Evolutionary conservation across 2,797 vertebrate species (phyloP).

Genomic region (Decapterus maruadsi): DNA sequence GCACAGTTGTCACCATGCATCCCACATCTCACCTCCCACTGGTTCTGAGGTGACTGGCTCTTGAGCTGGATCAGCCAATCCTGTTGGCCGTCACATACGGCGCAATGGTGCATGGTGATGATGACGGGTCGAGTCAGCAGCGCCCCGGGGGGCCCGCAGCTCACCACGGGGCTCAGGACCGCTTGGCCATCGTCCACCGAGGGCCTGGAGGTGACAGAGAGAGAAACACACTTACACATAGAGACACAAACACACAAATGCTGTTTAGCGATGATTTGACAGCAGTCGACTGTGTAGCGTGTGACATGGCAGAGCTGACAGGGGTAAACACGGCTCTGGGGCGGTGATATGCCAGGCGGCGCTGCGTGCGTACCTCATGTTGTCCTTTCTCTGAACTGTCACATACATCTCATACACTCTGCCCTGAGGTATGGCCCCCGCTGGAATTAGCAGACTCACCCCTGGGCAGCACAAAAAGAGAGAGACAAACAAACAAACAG

Average conservation of each 20-base stretch:
- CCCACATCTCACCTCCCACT: slow-evolving; percentile 93
- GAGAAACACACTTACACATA: slow-evolving; percentile 18
- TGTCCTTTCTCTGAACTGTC: slow-evolving; percentile 98
- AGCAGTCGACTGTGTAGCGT: slow-evolving; percentile 32
- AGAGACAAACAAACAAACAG: slow-evolving; percentile 32
- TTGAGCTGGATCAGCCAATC: slow-evolving; percentile 99
- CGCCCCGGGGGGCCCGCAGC: slow-evolving; percentile 94
- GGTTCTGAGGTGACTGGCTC: slow-evolving; percentile 91
- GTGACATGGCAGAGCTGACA: slow-evolving; percentile 50
- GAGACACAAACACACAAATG: slow-evolving; percentile 14
- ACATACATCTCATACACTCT: slow-evolving; percentile 99
- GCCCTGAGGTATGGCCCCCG: slow-evolving; percentile 96
- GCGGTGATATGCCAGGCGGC: slow-evolving; percentile 30
- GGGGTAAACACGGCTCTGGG: slow-evolving; percentile 57
- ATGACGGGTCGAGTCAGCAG: slow-evolving; percentile 94
- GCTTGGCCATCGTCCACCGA: slow-evolving; percentile 93
- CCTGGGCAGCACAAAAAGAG: slow-evolving; percentile 82
- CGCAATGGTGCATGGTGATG: slow-evolving; percentile 97
- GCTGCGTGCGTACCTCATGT: slow-evolving; percentile 91
- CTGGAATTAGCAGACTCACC: slow-evolving; percentile 96
- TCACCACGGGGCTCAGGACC: slow-evolving; percentile 95
- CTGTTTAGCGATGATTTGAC: slow-evolving; percentile 55
- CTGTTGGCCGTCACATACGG: slow-evolving; percentile 90
- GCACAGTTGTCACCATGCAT: slow-evolving; percentile 15
- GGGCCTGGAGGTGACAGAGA: slow-evolving; percentile 83